Conservation (phyloP, 2,888 invertebrate genomes). For the Eilema griseolum region DNA sequence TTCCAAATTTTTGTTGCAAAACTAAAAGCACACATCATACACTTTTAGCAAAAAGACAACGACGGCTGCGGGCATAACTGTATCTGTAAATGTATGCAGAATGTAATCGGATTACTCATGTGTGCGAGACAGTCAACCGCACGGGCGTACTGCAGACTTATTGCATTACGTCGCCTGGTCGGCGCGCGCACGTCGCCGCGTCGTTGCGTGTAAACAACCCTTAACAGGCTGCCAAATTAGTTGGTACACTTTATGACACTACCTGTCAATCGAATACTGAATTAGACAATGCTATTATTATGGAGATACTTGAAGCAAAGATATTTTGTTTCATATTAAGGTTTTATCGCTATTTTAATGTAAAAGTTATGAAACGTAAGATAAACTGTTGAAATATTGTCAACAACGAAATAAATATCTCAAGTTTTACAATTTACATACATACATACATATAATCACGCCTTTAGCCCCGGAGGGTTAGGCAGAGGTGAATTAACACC, state of each 20-base stretch:
- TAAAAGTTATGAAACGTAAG: too few relatives aligned
- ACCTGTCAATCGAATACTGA: slow-evolving; percentile 30
- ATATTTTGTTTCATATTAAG: too few relatives aligned
- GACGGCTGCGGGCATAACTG: slow-evolving; percentile 8
- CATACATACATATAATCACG: too few relatives aligned
- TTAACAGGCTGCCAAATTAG: slow-evolving; percentile 44
- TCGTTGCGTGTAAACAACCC: slow-evolving; percentile 32
- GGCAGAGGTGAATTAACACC: too few relatives aligned
- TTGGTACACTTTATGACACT: slow-evolving; percentile 29
- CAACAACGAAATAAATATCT: too few relatives aligned
- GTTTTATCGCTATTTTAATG: too few relatives aligned
- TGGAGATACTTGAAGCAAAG: not conserved
- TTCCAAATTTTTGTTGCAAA: not conserved
- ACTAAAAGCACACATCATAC: not conserved
- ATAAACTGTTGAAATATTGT: too few relatives aligned
- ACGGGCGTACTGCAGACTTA: slow-evolving; percentile 37
- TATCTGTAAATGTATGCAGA: slow-evolving; percentile 6
- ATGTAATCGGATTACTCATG: slow-evolving; percentile 34
- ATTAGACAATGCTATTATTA: slow-evolving; percentile 24
- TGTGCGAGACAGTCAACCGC: slow-evolving; percentile 34
- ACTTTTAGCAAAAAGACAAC: slow-evolving; percentile 17
- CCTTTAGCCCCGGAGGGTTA: too few relatives aligned
- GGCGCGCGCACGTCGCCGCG: slow-evolving; percentile 11
- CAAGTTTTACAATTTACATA: too few relatives aligned
- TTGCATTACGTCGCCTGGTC: slow-evolving; percentile 44